These are phyloP conservation scores for Mimumesa dahlbomi DNA, from an alignment of 2,888 invertebrate genomes.

Conservation along the genomic window DNA sequence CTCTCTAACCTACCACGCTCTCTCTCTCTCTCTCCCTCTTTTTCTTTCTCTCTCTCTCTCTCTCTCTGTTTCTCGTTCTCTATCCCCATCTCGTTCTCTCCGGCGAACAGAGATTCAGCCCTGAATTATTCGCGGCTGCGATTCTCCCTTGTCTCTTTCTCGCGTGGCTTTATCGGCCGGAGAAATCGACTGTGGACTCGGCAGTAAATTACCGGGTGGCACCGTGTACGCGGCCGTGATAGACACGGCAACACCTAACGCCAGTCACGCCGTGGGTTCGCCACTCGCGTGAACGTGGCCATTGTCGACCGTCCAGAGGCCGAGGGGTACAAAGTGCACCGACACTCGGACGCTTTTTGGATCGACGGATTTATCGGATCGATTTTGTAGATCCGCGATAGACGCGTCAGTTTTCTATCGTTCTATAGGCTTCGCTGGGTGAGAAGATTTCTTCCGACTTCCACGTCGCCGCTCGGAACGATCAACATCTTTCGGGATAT, in stretches of 20 bases:
- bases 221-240: constrained; percentile 62
- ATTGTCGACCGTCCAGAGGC: constrained; percentile 43
- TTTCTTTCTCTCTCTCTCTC: constrained; percentile 12
- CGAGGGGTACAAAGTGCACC: constrained; percentile 46
- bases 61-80: not conserved
- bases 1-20: constrained; percentile 8
- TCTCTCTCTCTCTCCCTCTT: constrained; percentile 8
- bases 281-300: constrained; percentile 41
- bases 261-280: constrained; percentile 63
- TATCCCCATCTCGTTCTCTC: not conserved
- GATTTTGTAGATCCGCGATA: too few species aligned
- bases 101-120: constrained; percentile 70
- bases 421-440: too few species aligned
- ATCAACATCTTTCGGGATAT: too few species aligned
- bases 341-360: constrained; percentile 36
- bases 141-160: constrained; percentile 52
- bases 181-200: constrained; percentile 71
- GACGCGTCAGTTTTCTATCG: too few species aligned
- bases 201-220: constrained; percentile 74
- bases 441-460: too few species aligned
- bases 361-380: too few species aligned
- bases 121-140: constrained; percentile 72
- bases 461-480: too few species aligned
- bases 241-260: constrained; percentile 67
- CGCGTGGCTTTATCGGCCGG: constrained; percentile 67